Conservation (phyloP, 2,113 vertebrate genomes). For the Onychostruthus taczanowskii region DNA sequence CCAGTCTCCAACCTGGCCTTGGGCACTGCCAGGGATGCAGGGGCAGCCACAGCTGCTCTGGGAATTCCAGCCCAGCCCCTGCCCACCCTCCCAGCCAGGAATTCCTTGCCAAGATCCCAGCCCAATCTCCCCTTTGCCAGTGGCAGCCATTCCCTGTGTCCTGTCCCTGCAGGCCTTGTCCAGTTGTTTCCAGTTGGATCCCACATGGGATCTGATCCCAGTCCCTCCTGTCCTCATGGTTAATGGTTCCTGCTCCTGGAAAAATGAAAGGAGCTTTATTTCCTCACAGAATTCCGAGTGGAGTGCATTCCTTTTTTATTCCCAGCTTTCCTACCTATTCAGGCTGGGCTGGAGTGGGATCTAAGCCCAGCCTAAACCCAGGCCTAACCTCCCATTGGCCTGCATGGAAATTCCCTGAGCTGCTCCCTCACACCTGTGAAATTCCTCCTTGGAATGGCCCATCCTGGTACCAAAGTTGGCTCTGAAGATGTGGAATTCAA, state of each 20-base stretch:
- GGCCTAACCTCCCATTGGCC: background rate
- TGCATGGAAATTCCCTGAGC: background rate
- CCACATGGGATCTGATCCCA: accelerated
- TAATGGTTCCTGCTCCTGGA: background rate
- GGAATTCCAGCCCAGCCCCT: background rate
- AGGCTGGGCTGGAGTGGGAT: accelerated
- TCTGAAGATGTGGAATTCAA: background rate
- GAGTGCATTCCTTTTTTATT: background rate
- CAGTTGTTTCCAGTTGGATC: background rate
- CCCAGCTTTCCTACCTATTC: background rate
- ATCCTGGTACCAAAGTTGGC: background rate
- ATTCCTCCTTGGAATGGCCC: background rate
- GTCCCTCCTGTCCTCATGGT: background rate
- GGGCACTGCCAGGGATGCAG: accelerated
- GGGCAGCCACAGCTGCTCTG: background rate
- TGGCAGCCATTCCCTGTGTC: background rate
- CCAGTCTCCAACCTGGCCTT: background rate
- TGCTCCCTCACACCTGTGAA: background rate
- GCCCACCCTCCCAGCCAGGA: background rate
- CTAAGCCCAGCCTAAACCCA: background rate
- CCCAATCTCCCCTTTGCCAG: background rate
- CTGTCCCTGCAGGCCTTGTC: accelerated
- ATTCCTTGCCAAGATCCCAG: background rate
- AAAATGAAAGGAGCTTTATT: background rate
- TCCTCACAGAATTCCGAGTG: background rate